phyloP scores from a whole-genome alignment of 2,113 vertebrate genomes.

The Cyanoramphus novaezelandiae region DNA sequence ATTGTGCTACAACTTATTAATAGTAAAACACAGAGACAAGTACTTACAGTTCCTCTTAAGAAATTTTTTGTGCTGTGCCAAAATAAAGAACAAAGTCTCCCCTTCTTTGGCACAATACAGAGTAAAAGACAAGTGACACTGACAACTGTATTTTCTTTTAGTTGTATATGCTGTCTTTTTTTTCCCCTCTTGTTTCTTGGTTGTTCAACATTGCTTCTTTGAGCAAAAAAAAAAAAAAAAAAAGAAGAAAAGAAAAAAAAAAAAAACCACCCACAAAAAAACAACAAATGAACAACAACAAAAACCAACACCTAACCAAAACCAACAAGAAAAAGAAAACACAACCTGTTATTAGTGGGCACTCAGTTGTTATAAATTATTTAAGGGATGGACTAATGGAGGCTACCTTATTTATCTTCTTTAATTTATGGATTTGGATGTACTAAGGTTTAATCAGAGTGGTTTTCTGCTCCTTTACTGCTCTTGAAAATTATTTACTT shows the following conservation, averaged over 20 bases:
- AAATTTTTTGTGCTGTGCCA: neutral
- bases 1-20: neutral
- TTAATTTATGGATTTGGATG: neutral
- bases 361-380: neutral
- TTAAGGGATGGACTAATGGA: neutral
- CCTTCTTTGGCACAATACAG: neutral
- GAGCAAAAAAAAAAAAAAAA: neutral
- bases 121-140: neutral
- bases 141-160: neutral
- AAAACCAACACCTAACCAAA: neutral
- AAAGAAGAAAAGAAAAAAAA: neutral
- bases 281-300: neutral
- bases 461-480: constrained; percentile 4
- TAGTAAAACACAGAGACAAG: neutral
- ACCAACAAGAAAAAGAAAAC: neutral
- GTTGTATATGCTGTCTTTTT: neutral
- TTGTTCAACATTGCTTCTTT: neutral
- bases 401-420: neutral
- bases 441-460: constrained; percentile 7
- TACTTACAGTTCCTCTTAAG: neutral
- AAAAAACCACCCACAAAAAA: neutral
- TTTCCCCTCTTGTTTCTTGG: neutral
- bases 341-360: neutral
- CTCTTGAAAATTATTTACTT: constrained; percentile 42
- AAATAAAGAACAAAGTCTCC: neutral